Percentiles rank a stretch among this genome's conserved stretches.
phyloP scores from a whole-genome alignment of 2,888 invertebrate genomes.

The Neuroscelio doddi region DNA sequence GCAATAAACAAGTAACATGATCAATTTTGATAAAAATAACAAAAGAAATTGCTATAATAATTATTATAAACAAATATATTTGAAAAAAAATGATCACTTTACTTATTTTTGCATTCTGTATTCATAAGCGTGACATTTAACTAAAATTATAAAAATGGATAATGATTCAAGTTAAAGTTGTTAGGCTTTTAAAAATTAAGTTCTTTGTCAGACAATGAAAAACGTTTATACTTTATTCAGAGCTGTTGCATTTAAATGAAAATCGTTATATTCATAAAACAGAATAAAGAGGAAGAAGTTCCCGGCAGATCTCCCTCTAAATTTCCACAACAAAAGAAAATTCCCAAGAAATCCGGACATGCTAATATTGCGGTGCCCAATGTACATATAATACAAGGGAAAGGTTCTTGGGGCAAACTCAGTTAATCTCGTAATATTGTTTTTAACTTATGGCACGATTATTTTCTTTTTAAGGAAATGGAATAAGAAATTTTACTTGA shows the following conservation, averaged over 20 bases:
- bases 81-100: too few relatives aligned
- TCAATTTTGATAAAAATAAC: background rate
- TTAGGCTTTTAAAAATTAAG: background rate
- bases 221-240: background rate
- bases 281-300: background rate
- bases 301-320: background rate
- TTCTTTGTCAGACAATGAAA: background rate
- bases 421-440: constrained; percentile 5
- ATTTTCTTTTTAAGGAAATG: background rate
- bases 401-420: constrained; percentile 2
- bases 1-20: background rate
- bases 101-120: too few relatives aligned
- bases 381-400: background rate
- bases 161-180: too few relatives aligned
- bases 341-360: constrained; percentile 5
- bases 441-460: constrained; percentile 4
- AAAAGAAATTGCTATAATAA: background rate
- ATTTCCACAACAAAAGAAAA: constrained; percentile 11
- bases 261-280: constrained; percentile 6
- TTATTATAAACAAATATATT: too few relatives aligned
- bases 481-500: background rate
- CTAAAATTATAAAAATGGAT: too few relatives aligned
- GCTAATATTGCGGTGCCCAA: constrained; percentile 4
- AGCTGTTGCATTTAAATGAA: constrained; percentile 2
- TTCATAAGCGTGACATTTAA: too few relatives aligned